Conservation (phyloP, 2,113 vertebrate genomes). For the Macquaria ambigua region DNA sequence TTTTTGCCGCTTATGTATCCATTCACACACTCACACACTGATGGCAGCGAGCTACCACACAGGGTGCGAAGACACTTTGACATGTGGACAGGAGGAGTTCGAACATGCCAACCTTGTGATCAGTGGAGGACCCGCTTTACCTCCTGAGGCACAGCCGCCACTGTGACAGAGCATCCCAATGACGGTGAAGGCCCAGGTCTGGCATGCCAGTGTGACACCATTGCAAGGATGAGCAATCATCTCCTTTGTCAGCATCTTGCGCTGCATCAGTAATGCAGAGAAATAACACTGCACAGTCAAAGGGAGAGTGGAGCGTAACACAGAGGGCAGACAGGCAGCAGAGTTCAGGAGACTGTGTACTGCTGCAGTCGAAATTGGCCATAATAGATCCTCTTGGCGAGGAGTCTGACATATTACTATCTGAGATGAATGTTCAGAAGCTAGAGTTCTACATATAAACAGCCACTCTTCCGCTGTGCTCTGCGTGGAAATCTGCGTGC, state of each 20-base stretch:
- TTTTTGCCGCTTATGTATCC: no score
- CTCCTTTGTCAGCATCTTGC: constrained; percentile 58
- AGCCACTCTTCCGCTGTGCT: neutral
- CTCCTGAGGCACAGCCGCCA: no score
- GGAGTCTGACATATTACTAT: constrained; percentile 11
- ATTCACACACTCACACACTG: no score
- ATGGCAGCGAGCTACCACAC: no score
- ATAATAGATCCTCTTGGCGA: neutral
- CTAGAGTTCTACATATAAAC: neutral
- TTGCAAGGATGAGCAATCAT: constrained; percentile 36
- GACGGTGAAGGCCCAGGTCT: constrained; percentile 14
- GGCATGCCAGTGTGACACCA: neutral
- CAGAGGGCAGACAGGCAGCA: constrained; percentile 36
- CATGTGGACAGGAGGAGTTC: no score
- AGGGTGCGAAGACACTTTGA: no score
- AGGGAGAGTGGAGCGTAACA: neutral
- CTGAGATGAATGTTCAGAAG: neutral
- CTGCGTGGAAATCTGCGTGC: neutral
- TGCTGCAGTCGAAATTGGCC: constrained; percentile 43
- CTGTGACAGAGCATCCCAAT: constrained; percentile 1
- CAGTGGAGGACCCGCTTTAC: no score
- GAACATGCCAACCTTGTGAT: no score
- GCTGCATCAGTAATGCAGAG: constrained; percentile 71
- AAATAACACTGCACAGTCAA: constrained; percentile 45
- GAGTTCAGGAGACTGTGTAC: constrained; percentile 21